Percentiles rank a stretch among this genome's conserved stretches.
Conservation (phyloP, 2,113 vertebrate species). For the Cavia aperea region DNA sequence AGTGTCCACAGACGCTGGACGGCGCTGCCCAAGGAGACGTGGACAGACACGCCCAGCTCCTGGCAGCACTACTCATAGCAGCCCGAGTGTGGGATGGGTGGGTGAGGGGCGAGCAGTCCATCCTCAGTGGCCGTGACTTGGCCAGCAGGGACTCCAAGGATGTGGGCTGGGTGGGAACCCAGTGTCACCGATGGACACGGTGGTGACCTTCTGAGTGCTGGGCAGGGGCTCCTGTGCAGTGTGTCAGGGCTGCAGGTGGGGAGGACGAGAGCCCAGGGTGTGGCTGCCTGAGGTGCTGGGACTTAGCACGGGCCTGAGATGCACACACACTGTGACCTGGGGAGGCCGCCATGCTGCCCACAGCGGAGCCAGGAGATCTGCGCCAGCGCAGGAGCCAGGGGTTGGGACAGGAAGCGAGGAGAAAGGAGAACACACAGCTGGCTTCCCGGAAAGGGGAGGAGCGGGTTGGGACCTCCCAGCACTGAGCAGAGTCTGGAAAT, state of each 20-base stretch:
- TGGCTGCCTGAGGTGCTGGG: background rate
- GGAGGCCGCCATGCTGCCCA: background rate
- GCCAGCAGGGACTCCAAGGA: background rate
- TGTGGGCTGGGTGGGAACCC: background rate
- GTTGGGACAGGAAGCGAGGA: background rate
- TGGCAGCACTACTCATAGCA: background rate
- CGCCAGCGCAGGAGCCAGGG: background rate
- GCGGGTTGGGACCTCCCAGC: background rate
- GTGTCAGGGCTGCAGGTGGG: background rate
- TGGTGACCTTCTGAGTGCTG: no score
- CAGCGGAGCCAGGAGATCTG: background rate
- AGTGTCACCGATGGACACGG: background rate
- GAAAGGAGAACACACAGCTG: background rate
- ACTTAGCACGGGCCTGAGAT: fast-evolving
- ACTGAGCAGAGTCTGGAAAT: background rate
- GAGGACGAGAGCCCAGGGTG: background rate
- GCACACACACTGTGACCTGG: background rate
- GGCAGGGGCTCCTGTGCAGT: no score
- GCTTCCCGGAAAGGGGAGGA: background rate
- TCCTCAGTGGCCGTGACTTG: background rate
- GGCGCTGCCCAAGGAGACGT: no score
- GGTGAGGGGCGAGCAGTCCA: background rate
- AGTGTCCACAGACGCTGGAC: no score
- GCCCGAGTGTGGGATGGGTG: background rate
- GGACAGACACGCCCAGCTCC: no score